These are phyloP conservation scores for Seriola aureovittata DNA, from an alignment of 2,113 vertebrate species.

Conservation along the genomic window DNA sequence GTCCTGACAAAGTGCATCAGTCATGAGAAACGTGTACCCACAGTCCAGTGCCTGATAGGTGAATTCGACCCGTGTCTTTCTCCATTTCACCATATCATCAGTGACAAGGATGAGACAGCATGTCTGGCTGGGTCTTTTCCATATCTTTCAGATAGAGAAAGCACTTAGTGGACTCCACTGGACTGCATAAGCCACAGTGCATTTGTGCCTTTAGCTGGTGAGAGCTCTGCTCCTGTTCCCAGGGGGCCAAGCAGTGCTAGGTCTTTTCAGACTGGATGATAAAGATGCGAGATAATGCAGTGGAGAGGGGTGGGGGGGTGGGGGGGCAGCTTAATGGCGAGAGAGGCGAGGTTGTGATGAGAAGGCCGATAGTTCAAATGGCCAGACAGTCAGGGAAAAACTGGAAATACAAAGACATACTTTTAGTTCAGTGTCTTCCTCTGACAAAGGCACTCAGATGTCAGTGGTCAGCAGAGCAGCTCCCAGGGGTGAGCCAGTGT, in stretches of 20 bases:
- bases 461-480: conserved; percentile 19
- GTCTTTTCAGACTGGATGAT: conserved; percentile 65
- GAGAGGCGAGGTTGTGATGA: conserved; percentile 41
- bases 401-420: conserved; percentile 2
- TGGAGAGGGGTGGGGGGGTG: conserved; percentile 2
- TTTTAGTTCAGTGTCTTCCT: conserved; percentile 5
- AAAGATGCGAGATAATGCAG: conserved; percentile 68
- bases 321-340: conserved; percentile 39
- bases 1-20: conserved; percentile 28
- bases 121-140: conserved; percentile 52
- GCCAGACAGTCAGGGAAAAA: conserved; percentile 17
- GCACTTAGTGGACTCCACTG: conserved; percentile 70
- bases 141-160: conserved; percentile 64
- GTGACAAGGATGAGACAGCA: conserved; percentile 67
- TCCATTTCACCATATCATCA: conserved; percentile 44
- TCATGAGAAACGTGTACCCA: conserved; percentile 13
- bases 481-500: neutral
- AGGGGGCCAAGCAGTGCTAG: conserved; percentile 39
- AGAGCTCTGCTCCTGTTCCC: conserved; percentile 63
- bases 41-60: conserved; percentile 36
- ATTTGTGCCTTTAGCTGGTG: conserved; percentile 57
- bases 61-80: conserved; percentile 35
- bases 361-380: conserved; percentile 37
- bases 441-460: neutral
- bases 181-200: conserved; percentile 57